These are phyloP conservation scores for Columbina picui DNA, from an alignment of 2,113 vertebrate species.

Conservation along the genomic window DNA sequence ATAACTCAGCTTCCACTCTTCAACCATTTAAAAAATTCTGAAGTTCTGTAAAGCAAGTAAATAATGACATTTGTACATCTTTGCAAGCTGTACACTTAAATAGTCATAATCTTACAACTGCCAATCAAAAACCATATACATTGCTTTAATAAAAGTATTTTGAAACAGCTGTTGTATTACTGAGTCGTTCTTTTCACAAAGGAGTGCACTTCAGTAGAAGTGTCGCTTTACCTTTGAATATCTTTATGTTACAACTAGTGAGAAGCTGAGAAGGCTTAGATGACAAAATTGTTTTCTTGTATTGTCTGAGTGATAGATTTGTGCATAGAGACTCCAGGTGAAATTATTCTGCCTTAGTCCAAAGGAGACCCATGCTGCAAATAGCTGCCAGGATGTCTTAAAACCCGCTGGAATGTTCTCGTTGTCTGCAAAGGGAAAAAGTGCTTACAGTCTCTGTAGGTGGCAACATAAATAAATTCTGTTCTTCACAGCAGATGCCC, in stretches of 20 bases:
- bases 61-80: background rate
- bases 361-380: background rate
- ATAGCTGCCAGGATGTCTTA: background rate
- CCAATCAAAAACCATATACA: fast-evolving
- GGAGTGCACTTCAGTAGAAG: background rate
- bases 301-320: background rate
- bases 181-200: background rate
- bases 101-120: background rate
- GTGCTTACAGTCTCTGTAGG: background rate
- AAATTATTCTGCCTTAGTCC: background rate
- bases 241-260: background rate
- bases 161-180: background rate
- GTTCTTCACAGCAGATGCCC: background rate
- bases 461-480: background rate
- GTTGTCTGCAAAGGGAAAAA: background rate
- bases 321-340: background rate
- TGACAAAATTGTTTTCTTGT: background rate
- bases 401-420: background rate
- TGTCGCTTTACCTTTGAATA: background rate
- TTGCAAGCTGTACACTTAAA: background rate
- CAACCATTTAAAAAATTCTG: background rate
- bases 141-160: background rate
- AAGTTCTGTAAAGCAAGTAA: background rate
- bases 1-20: background rate
- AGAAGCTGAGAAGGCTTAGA: background rate